These are phyloP conservation scores for Sialia sialis DNA, from an alignment of 2,113 vertebrate genomes.

Conservation along the genomic window DNA sequence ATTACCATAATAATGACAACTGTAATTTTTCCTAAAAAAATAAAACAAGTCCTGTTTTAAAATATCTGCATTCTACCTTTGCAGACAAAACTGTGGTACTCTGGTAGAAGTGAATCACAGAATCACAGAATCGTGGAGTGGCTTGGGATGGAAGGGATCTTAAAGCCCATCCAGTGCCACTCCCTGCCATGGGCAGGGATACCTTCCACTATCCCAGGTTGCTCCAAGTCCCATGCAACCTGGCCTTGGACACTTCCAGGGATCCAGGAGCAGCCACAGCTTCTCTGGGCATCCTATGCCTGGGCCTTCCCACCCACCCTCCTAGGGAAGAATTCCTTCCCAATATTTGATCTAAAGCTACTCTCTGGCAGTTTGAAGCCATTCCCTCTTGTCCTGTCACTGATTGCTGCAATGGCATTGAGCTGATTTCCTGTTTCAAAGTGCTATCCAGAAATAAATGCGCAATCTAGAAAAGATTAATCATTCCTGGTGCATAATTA, in stretches of 20 bases:
- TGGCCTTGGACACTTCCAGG: background rate
- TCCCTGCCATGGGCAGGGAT: background rate
- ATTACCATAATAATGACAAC: background rate
- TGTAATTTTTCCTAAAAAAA: background rate
- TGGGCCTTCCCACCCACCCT: background rate
- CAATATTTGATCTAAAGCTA: background rate
- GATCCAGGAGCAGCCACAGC: background rate
- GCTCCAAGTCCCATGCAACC: fast-evolving
- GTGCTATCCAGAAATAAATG: background rate
- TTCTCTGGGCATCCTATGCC: background rate
- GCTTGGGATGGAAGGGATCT: background rate
- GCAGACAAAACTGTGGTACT: background rate
- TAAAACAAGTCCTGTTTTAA: background rate
- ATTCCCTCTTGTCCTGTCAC: background rate
- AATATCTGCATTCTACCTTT: background rate
- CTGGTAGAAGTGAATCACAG: background rate
- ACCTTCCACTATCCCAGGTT: fast-evolving
- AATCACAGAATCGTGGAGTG: background rate
- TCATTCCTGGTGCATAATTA: background rate
- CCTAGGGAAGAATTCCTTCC: background rate
- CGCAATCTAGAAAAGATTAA: background rate
- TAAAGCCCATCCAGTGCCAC: background rate
- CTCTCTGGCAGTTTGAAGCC: background rate
- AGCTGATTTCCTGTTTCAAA: background rate
- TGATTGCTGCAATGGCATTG: background rate